A percentile compares a stretch with the other conserved stretches of the same genome.
phyloP scores from a whole-genome alignment of 2,113 vertebrate species.

The Suricata suricatta region DNA sequence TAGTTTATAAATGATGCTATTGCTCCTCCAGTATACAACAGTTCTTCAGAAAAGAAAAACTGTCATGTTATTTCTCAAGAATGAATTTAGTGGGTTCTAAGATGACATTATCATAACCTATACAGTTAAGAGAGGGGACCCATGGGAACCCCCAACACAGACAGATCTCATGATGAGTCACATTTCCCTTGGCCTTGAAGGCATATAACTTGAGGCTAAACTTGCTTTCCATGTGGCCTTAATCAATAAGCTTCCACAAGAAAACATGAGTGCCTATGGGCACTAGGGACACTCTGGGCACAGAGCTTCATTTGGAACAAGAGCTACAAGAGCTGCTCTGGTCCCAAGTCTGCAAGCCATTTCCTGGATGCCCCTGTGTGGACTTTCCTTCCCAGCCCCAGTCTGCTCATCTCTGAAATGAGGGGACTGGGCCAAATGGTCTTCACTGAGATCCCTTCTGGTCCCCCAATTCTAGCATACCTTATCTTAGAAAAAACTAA shows the following conservation, averaged over 20 bases:
- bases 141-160: background rate
- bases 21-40: background rate
- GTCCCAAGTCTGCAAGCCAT: background rate
- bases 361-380: fast-evolving
- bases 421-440: background rate
- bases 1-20: background rate
- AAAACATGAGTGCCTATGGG: fast-evolving
- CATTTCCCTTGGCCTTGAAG: background rate
- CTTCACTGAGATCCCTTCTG: background rate
- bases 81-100: background rate
- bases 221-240: background rate
- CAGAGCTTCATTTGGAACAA: fast-evolving
- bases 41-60: background rate
- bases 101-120: background rate
- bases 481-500: background rate
- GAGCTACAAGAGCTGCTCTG: fast-evolving
- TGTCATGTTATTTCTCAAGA: background rate
- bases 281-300: background rate
- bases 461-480: background rate
- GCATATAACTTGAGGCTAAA: background rate
- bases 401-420: background rate
- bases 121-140: background rate
- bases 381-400: background rate
- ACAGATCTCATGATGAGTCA: background rate
- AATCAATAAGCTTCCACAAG: background rate